Percentiles rank a stretch among this genome's conserved stretches.
These are phyloP conservation scores for Urocynchramus pylzowi DNA, from an alignment of 2,113 vertebrate species.

Conservation along the genomic window DNA sequence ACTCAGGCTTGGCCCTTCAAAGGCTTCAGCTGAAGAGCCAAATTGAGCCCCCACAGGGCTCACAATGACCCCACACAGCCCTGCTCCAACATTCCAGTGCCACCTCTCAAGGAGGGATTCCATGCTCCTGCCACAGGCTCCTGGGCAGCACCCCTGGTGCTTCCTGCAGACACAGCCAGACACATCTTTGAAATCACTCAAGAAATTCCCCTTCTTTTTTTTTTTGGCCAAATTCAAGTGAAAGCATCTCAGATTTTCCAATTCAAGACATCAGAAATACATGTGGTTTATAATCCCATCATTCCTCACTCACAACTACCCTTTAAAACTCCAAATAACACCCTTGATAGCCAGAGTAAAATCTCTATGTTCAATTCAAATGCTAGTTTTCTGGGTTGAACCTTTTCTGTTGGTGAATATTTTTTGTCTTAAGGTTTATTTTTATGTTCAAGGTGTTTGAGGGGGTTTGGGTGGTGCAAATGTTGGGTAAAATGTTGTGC, in stretches of 20 bases:
- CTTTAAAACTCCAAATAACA: not conserved
- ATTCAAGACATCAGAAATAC: fast-evolving
- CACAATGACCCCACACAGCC: fast-evolving
- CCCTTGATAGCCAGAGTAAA: not conserved
- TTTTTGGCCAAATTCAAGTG: not conserved
- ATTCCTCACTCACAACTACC: not conserved
- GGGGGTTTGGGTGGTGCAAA: fast-evolving
- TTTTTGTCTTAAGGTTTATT: fast-evolving
- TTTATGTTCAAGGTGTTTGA: not conserved
- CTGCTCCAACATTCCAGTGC: fast-evolving
- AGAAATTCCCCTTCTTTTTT: not conserved
- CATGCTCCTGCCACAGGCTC: fast-evolving
- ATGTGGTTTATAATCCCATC: fast-evolving
- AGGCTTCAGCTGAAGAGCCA: not conserved
- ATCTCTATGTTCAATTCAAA: not conserved
- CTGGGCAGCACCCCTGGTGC: fast-evolving
- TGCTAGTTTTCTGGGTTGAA: fast-evolving
- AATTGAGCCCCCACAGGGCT: too few species aligned
- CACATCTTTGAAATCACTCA: fast-evolving
- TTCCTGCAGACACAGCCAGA: not conserved
- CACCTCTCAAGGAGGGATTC: fast-evolving
- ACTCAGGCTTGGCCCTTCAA: not conserved
- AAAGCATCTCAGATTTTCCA: not conserved
- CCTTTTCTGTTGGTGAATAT: fast-evolving
- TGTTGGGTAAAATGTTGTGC: fast-evolving